Evolutionary conservation across 2,113 vertebrate genomes (phyloP).

Genomic region (Okapia johnstoni): DNA sequence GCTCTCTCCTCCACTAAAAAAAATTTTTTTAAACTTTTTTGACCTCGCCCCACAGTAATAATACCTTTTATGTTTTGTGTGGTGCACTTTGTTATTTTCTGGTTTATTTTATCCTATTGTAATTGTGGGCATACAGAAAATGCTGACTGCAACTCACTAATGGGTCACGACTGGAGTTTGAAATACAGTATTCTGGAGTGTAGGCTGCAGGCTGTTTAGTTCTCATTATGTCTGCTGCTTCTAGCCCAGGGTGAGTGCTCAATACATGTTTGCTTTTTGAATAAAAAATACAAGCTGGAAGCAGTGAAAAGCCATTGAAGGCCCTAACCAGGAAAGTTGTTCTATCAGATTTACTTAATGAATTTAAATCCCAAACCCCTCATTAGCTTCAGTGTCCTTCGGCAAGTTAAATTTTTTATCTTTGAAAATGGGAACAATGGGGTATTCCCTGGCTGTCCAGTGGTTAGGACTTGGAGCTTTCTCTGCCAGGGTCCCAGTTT

Average conservation of each 20-base stretch:
- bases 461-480: background rate
- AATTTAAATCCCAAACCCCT: background rate
- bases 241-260: background rate
- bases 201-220: background rate
- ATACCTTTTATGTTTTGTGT: background rate
- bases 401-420: background rate
- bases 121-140: background rate
- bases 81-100: background rate
- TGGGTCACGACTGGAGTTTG: background rate
- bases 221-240: background rate
- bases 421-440: background rate
- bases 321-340: background rate
- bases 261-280: background rate
- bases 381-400: background rate
- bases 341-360: background rate
- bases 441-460: too few species aligned
- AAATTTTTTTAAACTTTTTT: background rate
- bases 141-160: background rate
- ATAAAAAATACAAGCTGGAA: background rate
- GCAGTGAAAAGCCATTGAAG: background rate
- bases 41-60: background rate
- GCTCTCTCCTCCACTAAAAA: background rate
- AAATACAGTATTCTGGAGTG: background rate
- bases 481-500: background rate
- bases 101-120: background rate